phyloP scores from a whole-genome alignment of 2,888 invertebrate genomes.

The Cylloceria caligata region DNA sequence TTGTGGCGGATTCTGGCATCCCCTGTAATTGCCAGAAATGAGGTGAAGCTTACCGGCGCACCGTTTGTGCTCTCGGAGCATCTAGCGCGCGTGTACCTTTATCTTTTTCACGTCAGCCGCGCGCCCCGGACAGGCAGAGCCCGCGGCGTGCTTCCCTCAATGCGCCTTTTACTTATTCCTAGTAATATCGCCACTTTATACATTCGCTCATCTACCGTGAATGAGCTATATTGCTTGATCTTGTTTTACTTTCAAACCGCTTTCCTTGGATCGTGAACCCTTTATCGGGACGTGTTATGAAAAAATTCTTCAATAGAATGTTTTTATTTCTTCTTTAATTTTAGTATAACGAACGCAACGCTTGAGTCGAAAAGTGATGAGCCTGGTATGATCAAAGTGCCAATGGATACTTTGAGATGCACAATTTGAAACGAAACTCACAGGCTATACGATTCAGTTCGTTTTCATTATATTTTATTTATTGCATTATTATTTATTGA shows the following conservation, averaged over 20 bases:
- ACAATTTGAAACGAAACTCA: no score
- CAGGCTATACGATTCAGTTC: no score
- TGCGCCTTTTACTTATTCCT: slow-evolving; percentile 55
- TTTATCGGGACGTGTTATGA: background rate
- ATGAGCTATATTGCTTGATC: slow-evolving; percentile 48
- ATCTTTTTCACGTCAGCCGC: slow-evolving; percentile 28
- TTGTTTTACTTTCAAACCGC: slow-evolving; percentile 6
- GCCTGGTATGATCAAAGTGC: no score
- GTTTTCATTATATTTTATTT: no score
- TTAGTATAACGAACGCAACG: background rate
- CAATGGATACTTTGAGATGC: no score
- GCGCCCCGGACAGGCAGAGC: slow-evolving; percentile 35
- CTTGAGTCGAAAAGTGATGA: no score
- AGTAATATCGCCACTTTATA: slow-evolving; percentile 56
- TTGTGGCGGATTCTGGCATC: slow-evolving; percentile 83
- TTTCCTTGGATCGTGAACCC: no score
- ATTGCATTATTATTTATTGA: no score
- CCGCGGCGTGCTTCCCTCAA: slow-evolving; percentile 53
- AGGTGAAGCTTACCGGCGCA: slow-evolving; percentile 80
- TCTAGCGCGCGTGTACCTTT: slow-evolving; percentile 33
- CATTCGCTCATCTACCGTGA: slow-evolving; percentile 4
- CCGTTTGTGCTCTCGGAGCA: slow-evolving; percentile 56
- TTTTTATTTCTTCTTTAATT: background rate
- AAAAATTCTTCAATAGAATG: background rate
- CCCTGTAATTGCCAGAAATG: slow-evolving; percentile 83